Conservation (phyloP, 2,113 vertebrate genomes). For the Ctenodactylus gundi region DNA sequence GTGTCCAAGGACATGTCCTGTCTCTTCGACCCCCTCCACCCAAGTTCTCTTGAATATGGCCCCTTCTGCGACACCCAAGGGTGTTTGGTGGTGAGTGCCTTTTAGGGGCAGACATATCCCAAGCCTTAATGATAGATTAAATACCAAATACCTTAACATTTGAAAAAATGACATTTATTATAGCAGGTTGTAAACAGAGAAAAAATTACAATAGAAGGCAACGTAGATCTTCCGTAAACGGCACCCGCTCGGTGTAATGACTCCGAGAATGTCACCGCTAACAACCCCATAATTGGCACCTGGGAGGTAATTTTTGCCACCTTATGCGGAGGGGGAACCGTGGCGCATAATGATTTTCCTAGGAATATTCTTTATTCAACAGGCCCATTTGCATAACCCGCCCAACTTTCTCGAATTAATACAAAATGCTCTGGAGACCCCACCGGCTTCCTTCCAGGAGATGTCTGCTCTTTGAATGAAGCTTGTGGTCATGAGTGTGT, state of each 20-base stretch:
- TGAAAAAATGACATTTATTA: slow-evolving; percentile 86
- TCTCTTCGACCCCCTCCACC: background rate
- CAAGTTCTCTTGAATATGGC: background rate
- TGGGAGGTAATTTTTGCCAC: slow-evolving; percentile 87
- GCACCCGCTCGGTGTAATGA: slow-evolving; percentile 82
- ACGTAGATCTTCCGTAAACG: slow-evolving; percentile 81
- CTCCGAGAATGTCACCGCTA: slow-evolving; percentile 86
- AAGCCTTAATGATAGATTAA: slow-evolving; percentile 83
- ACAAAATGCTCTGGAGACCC: slow-evolving; percentile 54
- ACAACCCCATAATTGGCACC: slow-evolving; percentile 88
- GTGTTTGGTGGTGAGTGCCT: slow-evolving; percentile 57
- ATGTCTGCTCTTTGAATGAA: background rate
- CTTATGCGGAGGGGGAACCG: slow-evolving; percentile 84
- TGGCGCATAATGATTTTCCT: slow-evolving; percentile 86
- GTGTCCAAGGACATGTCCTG: background rate
- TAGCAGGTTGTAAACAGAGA: slow-evolving; percentile 84
- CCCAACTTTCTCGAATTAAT: slow-evolving; percentile 75
- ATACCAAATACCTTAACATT: slow-evolving; percentile 88
- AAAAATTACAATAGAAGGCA: slow-evolving; percentile 81
- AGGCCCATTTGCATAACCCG: slow-evolving; percentile 84
- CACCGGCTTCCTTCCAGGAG: slow-evolving; percentile 37
- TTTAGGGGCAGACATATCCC: slow-evolving; percentile 73
- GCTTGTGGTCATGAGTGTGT: background rate
- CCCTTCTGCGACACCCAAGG: background rate
- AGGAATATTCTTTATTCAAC: slow-evolving; percentile 86